Evolutionary conservation across 37 sponge, comb jelly and placozoan genomes (phyloP).

Genomic region (Spongilla lacustris): DNA sequence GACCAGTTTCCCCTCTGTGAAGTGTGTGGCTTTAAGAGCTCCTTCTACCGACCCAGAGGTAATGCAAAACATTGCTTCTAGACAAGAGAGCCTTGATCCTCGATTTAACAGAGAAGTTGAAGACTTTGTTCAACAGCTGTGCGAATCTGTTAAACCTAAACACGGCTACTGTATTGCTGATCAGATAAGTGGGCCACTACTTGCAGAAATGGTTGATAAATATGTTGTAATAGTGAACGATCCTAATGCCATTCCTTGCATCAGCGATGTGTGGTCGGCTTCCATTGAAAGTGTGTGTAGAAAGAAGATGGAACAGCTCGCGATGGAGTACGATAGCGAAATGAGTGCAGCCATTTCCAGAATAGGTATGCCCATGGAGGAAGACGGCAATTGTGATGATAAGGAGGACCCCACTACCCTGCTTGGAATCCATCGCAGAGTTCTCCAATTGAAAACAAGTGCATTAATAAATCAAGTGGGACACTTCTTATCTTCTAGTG

Average conservation of each 20-base stretch:
- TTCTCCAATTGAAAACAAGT: neutral
- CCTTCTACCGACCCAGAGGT: conserved; percentile 20
- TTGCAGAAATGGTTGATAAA: conserved; percentile 4
- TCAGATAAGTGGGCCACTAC: neutral
- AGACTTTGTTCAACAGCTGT: neutral
- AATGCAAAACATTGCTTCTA: conserved; percentile 3
- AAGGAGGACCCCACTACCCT: neutral
- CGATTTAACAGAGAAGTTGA: conserved; percentile 19
- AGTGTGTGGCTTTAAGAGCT: conserved; percentile 3
- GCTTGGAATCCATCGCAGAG: conserved; percentile 14
- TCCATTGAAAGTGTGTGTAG: neutral
- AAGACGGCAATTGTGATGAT: neutral
- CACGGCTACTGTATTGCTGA: neutral
- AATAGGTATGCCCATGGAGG: conserved; percentile 29
- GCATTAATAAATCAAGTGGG: neutral
- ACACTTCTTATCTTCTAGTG: neutral
- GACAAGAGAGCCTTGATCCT: neutral
- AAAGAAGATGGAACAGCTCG: neutral
- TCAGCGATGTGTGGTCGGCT: conserved; percentile 26
- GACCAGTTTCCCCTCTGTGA: conserved; percentile 20
- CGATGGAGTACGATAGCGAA: conserved; percentile 16
- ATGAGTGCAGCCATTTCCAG: neutral
- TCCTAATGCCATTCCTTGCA: conserved; percentile 19
- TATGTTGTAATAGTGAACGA: conserved; percentile 31
- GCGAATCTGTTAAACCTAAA: neutral